Base-by-base conservation (phyloP, 2,113 vertebrate genomes). In the Zeus faber region DNA sequence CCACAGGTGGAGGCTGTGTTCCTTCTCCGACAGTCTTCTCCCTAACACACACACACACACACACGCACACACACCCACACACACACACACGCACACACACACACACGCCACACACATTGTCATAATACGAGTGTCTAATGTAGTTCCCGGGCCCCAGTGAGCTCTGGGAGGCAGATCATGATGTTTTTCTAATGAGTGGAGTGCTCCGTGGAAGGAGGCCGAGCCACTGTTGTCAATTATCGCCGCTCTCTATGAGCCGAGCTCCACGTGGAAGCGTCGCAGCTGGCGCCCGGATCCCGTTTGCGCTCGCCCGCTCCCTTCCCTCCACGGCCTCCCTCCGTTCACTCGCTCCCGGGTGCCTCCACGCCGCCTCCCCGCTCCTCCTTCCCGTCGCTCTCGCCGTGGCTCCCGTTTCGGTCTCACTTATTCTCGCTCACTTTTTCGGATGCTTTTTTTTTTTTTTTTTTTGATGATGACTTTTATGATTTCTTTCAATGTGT, bases 151-250 rank as follows among this genome's bases (percentile, higher is more conserved):
- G 40, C 26, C 46, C 50, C 35, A 41, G 29, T 53, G 39, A 26
- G 43, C 31, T 10, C 20, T 26, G 29, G 1, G 40, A 39, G 47
- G 52, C 16, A 44, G 58, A 56, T 76, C 78, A 53, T 75, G 74
- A 60, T 74, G 50, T 43, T 52, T 67, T 68, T 55, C 21, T 74
- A 71, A 77, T 80, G 74, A 82, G 80, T 74, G 79, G 74, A 80
- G 62, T 54, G 62, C 64, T 67, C 54, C 39, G 11, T 47, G 39
- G 75, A 64, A 64, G 49, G 59, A 67, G 17, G 44, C 53, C 50
- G 13, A 58, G 64, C 68, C 58, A 54, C 58, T 62, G 58, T 57
- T 80, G 67, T 85, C 76, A 80, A 62, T 83, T 79, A 75, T 70
- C 66, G 54, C 75, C 29, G 40, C 58, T 78, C 57, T 77, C 48